These are phyloP conservation scores for Styela plicata DNA, from an alignment of 23 tunicate species.

Conservation along the genomic window DNA sequence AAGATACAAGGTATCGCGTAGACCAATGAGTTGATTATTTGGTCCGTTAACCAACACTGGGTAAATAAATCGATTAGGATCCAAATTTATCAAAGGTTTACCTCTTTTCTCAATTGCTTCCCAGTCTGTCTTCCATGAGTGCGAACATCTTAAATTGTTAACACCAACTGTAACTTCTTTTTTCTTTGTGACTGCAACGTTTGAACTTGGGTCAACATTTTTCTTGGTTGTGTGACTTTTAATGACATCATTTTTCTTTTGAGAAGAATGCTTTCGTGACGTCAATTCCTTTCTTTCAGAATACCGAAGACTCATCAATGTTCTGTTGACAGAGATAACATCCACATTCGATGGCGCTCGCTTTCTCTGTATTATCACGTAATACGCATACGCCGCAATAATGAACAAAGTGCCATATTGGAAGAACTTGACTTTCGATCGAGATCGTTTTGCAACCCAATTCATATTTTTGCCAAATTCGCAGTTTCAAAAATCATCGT, in stretches of 20 bases:
- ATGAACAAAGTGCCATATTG: not conserved
- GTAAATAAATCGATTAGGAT: constrained; percentile 29
- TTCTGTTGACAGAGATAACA: not conserved
- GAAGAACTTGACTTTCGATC: not conserved
- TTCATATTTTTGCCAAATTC: not conserved
- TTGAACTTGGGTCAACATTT: not conserved
- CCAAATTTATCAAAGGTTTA: constrained; percentile 24
- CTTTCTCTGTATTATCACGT: not conserved
- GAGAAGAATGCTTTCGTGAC: not conserved
- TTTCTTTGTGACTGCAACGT: too few relatives aligned
- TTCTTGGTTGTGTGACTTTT: not conserved
- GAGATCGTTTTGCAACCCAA: not conserved
- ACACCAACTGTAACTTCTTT: not conserved
- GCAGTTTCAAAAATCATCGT: too few relatives aligned
- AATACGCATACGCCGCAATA: not conserved
- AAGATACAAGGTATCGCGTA: constrained; percentile 35
- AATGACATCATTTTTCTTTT: not conserved
- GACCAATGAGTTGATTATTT: constrained; percentile 40
- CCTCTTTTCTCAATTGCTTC: not conserved
- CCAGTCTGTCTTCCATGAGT: constrained; percentile 22
- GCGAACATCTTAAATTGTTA: not conserved
- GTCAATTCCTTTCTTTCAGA: not conserved
- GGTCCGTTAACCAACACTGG: constrained; percentile 49
- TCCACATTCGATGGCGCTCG: not conserved
- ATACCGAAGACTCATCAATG: not conserved